Percentiles rank a stretch among this genome's conserved stretches.
Evolutionary conservation across 2,113 vertebrate species (phyloP).

Genomic region (Chloebia gouldiae): DNA sequence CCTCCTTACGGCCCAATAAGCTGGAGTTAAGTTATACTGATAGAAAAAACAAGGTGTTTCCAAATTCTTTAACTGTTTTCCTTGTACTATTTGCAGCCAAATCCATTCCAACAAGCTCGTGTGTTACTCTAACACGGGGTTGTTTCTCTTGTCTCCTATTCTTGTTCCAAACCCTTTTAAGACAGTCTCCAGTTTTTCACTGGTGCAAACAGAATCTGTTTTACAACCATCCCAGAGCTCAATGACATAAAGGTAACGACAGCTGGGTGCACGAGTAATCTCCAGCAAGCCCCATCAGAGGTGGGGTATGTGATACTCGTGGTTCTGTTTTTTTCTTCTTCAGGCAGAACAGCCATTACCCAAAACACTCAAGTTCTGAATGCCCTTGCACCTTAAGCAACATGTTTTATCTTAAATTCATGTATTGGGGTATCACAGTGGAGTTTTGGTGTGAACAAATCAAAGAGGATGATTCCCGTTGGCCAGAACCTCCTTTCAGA

Average conservation of each 20-base stretch:
- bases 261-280: neutral
- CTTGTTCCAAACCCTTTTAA: neutral
- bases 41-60: neutral
- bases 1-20: neutral
- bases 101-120: neutral
- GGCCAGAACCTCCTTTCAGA: neutral
- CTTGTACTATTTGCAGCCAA: neutral
- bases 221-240: neutral
- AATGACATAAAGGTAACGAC: fast-evolving
- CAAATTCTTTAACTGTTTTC: neutral
- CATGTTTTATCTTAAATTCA: neutral
- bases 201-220: neutral
- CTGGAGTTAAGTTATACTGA: neutral
- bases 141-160: neutral
- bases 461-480: neutral
- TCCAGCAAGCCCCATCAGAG: neutral
- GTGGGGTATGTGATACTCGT: fast-evolving
- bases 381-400: neutral
- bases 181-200: neutral
- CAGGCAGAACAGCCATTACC: neutral
- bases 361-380: neutral
- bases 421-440: fast-evolving
- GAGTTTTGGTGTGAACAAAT: neutral
- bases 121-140: fast-evolving
- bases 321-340: neutral